Evolutionary conservation across 2,888 invertebrate species (phyloP).

Genomic region (Eilema caniola): DNA sequence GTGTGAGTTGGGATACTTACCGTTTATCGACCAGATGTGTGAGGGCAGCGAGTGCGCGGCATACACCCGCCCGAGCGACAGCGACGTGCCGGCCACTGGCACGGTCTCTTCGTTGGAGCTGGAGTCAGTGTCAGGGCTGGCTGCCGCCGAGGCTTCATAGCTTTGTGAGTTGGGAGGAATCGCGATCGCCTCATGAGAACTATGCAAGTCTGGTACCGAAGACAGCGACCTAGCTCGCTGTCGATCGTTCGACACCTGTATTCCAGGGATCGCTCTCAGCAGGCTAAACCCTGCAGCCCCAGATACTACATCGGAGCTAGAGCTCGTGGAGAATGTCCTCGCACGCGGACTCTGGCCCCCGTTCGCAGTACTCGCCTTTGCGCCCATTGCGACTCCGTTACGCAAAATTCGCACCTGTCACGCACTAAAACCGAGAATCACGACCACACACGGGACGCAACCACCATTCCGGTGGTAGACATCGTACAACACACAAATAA

Average conservation of each 20-base stretch:
- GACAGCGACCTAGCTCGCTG: constrained; percentile 94
- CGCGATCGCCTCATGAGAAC: constrained; percentile 87
- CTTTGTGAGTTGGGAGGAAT: constrained; percentile 89
- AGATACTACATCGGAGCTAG: constrained; percentile 89
- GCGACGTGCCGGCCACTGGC: constrained; percentile 74
- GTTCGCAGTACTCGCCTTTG: constrained; percentile 94
- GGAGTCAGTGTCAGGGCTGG: constrained; percentile 89
- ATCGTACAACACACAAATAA: constrained; percentile 76
- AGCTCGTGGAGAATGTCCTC: constrained; percentile 92
- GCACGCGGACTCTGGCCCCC: constrained; percentile 91
- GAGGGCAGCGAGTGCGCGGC: constrained; percentile 96
- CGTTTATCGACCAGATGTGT: constrained; percentile 97
- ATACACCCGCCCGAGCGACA: constrained; percentile 92
- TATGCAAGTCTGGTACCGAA: constrained; percentile 92
- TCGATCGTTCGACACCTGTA: constrained; percentile 91
- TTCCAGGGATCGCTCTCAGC: constrained; percentile 90
- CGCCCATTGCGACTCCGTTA: constrained; percentile 91
- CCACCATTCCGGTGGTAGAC: constrained; percentile 81
- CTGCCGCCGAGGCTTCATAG: constrained; percentile 89
- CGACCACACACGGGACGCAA: constrained; percentile 77
- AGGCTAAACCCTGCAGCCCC: constrained; percentile 89
- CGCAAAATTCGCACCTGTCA: constrained; percentile 81
- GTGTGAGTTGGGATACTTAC: constrained; percentile 86
- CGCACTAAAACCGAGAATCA: constrained; percentile 72
- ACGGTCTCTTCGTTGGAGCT: constrained; percentile 90